These are phyloP conservation scores for Epirrhoe tristata DNA, from an alignment of 2,888 invertebrate species.

Conservation along the genomic window DNA sequence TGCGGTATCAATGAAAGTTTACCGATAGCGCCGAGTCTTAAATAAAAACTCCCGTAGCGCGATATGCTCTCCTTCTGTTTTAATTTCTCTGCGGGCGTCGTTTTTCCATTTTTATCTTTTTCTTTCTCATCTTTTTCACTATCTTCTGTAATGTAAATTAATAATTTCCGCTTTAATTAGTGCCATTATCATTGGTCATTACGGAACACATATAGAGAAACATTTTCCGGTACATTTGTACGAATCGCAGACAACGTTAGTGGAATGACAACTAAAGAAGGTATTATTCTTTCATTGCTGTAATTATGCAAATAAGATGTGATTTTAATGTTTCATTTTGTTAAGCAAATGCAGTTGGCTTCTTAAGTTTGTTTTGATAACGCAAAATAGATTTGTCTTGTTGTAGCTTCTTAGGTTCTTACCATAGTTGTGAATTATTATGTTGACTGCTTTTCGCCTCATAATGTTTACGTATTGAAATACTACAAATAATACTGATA, in stretches of 20 bases:
- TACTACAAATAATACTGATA: conserved; percentile 91
- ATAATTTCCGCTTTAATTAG: conserved; percentile 43
- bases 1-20: conserved; percentile 49
- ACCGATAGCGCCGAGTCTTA: conserved; percentile 93
- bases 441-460: conserved; percentile 87
- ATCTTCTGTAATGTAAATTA: conserved; percentile 61
- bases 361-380: conserved; percentile 54
- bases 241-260: conserved; percentile 69
- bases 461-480: conserved; percentile 89
- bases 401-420: conserved; percentile 51
- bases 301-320: conserved; percentile 83
- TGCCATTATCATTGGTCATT: conserved; percentile 51
- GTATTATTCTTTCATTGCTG: conserved; percentile 73
- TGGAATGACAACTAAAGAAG: conserved; percentile 77
- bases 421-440: conserved; percentile 84
- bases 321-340: conserved; percentile 84
- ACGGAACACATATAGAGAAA: conserved; percentile 54
- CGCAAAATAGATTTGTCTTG: conserved; percentile 42
- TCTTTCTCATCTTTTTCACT: conserved; percentile 65
- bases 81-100: conserved; percentile 64
- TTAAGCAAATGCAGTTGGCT: conserved; percentile 81
- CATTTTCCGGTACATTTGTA: conserved; percentile 68
- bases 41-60: conserved; percentile 94
- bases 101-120: conserved; percentile 61
- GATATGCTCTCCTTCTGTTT: conserved; percentile 75